These are phyloP conservation scores for Calameuta pallipes DNA, from an alignment of 2,888 invertebrate species.

Conservation along the genomic window DNA sequence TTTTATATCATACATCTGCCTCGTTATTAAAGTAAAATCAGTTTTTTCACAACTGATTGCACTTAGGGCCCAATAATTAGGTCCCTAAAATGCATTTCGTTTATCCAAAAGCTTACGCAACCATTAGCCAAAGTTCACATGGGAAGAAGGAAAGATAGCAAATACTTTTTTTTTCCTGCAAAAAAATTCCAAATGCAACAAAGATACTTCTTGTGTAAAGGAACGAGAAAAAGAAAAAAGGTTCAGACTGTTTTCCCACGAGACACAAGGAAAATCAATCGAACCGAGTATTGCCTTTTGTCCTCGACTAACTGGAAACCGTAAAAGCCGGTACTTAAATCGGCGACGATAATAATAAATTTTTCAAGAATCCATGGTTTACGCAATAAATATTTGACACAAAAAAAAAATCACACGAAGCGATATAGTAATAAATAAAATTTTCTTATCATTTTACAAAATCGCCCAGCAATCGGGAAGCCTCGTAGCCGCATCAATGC, in stretches of 20 bases:
- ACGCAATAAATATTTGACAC: constrained; percentile 43
- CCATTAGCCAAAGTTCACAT: constrained; percentile 31
- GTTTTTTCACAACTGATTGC: constrained; percentile 23
- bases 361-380: constrained; percentile 33
- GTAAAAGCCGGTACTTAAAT: constrained; percentile 22
- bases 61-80: not conserved
- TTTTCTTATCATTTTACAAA: constrained; percentile 20
- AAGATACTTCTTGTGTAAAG: not conserved
- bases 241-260: not conserved
- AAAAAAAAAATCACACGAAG: constrained; percentile 16
- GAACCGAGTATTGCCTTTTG: not conserved
- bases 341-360: constrained; percentile 25
- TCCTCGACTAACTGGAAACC: constrained; percentile 7
- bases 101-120: constrained; percentile 24
- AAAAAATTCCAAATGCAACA: not conserved
- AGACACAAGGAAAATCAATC: not conserved
- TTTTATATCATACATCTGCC: constrained; percentile 37
- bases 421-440: constrained; percentile 38
- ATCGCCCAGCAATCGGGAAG: constrained; percentile 10
- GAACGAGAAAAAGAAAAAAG: not conserved
- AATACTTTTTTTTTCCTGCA: not conserved
- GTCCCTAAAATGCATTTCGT: constrained; percentile 24
- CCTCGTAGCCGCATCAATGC: not conserved
- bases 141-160: constrained; percentile 16
- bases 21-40: constrained; percentile 53